Percentiles rank a stretch among this genome's conserved stretches.
Conservation (phyloP, 2,113 vertebrate species). For the Prolemur simus region DNA sequence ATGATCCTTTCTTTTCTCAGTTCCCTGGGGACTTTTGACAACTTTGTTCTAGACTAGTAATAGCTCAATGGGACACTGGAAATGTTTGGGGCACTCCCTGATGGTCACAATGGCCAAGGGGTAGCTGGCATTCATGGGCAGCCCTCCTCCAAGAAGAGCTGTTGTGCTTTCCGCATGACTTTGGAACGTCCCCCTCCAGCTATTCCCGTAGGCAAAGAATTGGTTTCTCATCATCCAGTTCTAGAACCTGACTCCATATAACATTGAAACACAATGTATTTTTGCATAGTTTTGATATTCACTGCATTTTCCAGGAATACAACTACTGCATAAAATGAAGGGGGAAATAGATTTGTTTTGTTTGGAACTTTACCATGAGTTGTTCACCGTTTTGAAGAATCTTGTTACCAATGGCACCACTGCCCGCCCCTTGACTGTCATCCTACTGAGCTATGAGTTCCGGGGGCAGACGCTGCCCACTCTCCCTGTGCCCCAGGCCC, state of each 20-base stretch:
- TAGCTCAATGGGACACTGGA: not conserved
- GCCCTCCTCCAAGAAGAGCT: not conserved
- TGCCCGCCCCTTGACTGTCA: not conserved
- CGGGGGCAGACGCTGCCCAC: not conserved
- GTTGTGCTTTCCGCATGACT: too few relatives aligned
- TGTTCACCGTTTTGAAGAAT: not conserved
- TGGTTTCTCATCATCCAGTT: not conserved
- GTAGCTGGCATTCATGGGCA: not conserved
- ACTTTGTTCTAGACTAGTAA: not conserved
- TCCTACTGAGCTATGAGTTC: not conserved
- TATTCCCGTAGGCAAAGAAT: not conserved
- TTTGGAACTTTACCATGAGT: not conserved
- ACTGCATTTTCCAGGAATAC: not conserved
- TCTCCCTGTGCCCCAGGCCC: not conserved
- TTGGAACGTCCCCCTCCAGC: not conserved
- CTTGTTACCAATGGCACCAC: accelerated
- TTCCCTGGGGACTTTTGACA: not conserved
- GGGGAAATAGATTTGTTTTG: not conserved
- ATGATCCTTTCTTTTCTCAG: not conserved
- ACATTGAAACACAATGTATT: not conserved
- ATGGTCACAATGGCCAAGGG: not conserved
- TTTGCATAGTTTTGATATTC: not conserved
- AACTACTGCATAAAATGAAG: not conserved
- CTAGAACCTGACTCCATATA: not conserved
- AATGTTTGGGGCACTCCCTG: not conserved